Percentiles rank a stretch among this genome's conserved stretches.
Conservation (phyloP, 2,113 vertebrate species). For the Archilochus colubris region DNA sequence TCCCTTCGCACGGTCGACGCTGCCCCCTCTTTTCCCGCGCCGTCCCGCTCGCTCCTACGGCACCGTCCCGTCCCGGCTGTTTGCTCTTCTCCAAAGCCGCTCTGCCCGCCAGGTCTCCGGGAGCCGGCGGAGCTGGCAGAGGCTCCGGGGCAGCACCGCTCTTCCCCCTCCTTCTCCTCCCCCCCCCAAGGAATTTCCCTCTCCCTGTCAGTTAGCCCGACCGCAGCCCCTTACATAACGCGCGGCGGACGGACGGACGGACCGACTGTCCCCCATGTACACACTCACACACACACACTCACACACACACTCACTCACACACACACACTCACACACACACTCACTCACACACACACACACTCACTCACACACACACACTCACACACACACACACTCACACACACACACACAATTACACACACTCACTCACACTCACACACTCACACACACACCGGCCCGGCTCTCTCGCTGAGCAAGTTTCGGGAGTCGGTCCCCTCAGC, state of each 20-base stretch:
- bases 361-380: no score
- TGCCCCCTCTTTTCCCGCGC: neutral
- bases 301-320: no score
- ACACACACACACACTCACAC: no score
- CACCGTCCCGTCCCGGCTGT: neutral
- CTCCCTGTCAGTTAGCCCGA: conserved; percentile 67
- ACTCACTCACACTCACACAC: no score
- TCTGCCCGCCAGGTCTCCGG: conserved; percentile 46
- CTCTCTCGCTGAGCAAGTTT: neutral
- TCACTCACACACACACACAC: no score
- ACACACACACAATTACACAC: no score
- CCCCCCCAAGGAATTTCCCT: conserved; percentile 67
- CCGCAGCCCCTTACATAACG: conserved; percentile 73
- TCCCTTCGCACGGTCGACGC: neutral
- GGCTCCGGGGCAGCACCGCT: conserved; percentile 59
- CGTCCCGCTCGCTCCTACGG: neutral
- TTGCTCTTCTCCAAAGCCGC: conserved; percentile 23
- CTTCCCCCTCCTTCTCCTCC: no score
- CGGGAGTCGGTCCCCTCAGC: neutral
- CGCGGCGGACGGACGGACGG: conserved; percentile 32
- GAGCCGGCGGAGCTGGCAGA: conserved; percentile 44
- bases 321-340: no score
- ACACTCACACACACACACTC: no score
- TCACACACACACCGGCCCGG: no score
- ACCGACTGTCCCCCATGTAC: neutral